phyloP scores from a whole-genome alignment of 2,888 invertebrate genomes.

The Melinaea menophilus region DNA sequence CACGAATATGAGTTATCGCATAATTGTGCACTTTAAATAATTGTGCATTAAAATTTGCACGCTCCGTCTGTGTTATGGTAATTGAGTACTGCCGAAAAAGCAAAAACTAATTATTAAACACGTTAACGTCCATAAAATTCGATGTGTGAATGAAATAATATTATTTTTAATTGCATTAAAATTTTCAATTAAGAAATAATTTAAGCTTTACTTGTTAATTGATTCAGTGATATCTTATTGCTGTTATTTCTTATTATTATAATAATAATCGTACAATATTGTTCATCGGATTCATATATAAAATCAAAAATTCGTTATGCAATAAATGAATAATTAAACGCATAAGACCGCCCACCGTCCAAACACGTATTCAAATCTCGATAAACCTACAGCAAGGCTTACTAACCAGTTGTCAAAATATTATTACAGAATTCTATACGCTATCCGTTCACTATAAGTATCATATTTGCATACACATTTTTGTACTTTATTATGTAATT shows the following conservation, averaged over 20 bases:
- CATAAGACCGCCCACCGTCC: slow-evolving; percentile 17
- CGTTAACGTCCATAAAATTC: slow-evolving; percentile 23
- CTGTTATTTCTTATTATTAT: slow-evolving; percentile 8
- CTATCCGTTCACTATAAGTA: too few species aligned
- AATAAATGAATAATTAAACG: slow-evolving; percentile 30
- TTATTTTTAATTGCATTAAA: slow-evolving; percentile 20
- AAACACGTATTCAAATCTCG: slow-evolving; percentile 25
- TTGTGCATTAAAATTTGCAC: slow-evolving; percentile 23
- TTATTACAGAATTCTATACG: too few species aligned
- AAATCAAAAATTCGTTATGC: slow-evolving; percentile 18
- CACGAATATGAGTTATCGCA: slow-evolving; percentile 15
- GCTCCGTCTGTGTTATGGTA: slow-evolving; percentile 19
- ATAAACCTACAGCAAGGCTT: slow-evolving; percentile 4
- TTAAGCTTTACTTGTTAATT: not conserved
- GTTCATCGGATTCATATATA: slow-evolving; percentile 12
- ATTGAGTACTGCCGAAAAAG: slow-evolving; percentile 22
- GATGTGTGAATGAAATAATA: slow-evolving; percentile 20
- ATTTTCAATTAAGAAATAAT: not conserved
- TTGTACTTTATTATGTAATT: too few species aligned
- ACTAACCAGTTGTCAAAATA: too few species aligned
- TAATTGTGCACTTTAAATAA: slow-evolving; percentile 24
- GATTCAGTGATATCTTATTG: not conserved
- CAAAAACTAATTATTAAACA: slow-evolving; percentile 20
- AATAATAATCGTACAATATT: slow-evolving; percentile 9
- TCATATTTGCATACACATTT: too few species aligned